Evolutionary conservation across 2,113 vertebrate genomes (phyloP).

Genomic region (Hylia prasina): DNA sequence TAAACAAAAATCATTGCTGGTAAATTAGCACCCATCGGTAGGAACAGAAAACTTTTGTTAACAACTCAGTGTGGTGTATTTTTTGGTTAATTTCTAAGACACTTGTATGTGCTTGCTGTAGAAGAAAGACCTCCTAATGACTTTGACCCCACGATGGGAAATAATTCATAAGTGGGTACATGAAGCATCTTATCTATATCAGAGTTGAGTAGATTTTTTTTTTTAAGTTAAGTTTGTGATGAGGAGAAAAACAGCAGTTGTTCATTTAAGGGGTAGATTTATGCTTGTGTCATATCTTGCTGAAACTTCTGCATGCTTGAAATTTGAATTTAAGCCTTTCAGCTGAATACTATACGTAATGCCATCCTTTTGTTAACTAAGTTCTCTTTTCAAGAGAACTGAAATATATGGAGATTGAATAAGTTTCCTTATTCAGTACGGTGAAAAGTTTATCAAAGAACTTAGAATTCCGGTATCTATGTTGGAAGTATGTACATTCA

Average conservation of each 20-base stretch:
- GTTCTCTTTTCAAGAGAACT: background rate
- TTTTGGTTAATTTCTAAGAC: background rate
- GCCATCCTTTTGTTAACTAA: background rate
- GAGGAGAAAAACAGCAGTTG: rapidly evolving
- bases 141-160: background rate
- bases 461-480: background rate
- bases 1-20: background rate
- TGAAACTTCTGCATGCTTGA: background rate
- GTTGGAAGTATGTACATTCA: background rate
- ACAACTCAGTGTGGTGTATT: background rate
- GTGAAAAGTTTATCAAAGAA: background rate
- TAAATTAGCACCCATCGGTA: background rate
- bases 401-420: background rate
- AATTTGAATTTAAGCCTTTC: background rate
- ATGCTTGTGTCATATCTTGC: background rate
- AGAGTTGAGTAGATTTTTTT: background rate
- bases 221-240: background rate
- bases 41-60: background rate
- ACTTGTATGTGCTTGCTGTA: background rate
- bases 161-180: background rate
- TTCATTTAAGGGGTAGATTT: background rate
- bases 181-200: background rate
- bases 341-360: background rate
- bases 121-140: background rate
- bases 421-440: background rate